Base-by-base conservation (phyloP, 2,888 invertebrate genomes). In the Anaspis maculata region DNA sequence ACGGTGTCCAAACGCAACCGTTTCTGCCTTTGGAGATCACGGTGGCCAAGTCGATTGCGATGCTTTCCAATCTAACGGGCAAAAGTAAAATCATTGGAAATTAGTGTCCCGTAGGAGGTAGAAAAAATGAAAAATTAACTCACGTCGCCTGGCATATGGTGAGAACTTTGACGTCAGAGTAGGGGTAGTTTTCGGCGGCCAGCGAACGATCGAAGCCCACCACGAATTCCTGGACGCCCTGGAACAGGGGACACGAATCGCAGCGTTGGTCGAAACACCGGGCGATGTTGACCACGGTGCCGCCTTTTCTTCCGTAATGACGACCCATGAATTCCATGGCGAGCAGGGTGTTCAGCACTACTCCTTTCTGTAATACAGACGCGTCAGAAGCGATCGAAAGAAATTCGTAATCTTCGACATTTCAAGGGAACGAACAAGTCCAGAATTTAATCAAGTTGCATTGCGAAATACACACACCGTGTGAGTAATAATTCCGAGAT, bases 261-360 rank as follows among this genome's bases (percentile, higher is more conserved):
- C 68, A 61, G 12, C 64, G 61, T 34, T 68, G 65, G 0, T 77
- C 77, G 36, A 72, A 69, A 13, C 73, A 69, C 1, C 78, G 77
- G 2, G 75, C 69, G 11, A 78, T 59, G 51, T 81, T 80, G 6
- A 81, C 66, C 27, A 82, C 71, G 1, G 71, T 69, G 1, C 80
- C 80, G 6, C 80, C 79, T 10, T 57, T 59, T 0, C 74, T 74
- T 1, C 70, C 68, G 32, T 66, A 69, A 39, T 73, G 68, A 25
- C 60, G 69, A n/a, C 73, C 66, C 72, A 77, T 72, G 50, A 72
- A 68, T 29, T 49, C 44, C 27, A 44, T 39, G 24, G 45, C 74
- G 21, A 72, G 63, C 10, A 69, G 41, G 0, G 68, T 67, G 48
- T 69, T 61, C n/a, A 57, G 44, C 3, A 68, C 56, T 2, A 64